Evolutionary conservation across 2,113 vertebrate genomes (phyloP).

Genomic region (Actenoides lindsayi): DNA sequence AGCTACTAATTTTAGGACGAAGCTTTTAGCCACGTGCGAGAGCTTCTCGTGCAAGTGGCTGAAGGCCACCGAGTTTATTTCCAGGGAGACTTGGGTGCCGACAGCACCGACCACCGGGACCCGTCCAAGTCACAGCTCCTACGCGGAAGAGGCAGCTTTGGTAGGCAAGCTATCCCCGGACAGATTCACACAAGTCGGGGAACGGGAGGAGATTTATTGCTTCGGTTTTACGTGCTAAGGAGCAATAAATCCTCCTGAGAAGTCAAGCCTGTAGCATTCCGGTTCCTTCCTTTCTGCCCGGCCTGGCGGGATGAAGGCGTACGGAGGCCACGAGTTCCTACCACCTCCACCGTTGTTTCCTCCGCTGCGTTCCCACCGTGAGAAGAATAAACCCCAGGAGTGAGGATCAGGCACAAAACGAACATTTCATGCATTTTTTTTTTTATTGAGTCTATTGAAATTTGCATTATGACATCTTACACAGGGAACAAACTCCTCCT

Average conservation of each 20-base stretch:
- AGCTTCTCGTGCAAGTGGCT: not conserved
- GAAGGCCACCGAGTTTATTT: not conserved
- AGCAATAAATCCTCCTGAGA: not conserved
- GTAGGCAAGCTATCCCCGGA: not conserved
- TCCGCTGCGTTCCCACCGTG: not conserved
- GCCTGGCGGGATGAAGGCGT: not conserved
- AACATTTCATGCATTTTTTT: constrained; percentile 83
- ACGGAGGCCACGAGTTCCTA: not conserved
- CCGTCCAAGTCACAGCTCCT: not conserved
- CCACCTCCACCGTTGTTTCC: not conserved
- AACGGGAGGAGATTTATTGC: not conserved
- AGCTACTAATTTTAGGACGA: not conserved
- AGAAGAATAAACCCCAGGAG: constrained; percentile 57
- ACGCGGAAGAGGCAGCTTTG: not conserved
- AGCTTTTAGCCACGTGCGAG: not conserved
- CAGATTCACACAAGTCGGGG: not conserved
- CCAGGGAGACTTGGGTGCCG: not conserved
- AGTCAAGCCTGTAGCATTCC: not conserved
- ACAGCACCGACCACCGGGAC: not conserved
- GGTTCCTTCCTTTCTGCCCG: not conserved
- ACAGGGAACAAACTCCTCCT: constrained; percentile 77
- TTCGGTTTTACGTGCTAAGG: not conserved
- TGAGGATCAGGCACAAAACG: constrained; percentile 72
- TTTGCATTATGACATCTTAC: constrained; percentile 78
- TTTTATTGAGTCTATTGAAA: constrained; percentile 80